phyloP scores from a whole-genome alignment of 2,888 invertebrate species.

The Drosophila austrosaltans region DNA sequence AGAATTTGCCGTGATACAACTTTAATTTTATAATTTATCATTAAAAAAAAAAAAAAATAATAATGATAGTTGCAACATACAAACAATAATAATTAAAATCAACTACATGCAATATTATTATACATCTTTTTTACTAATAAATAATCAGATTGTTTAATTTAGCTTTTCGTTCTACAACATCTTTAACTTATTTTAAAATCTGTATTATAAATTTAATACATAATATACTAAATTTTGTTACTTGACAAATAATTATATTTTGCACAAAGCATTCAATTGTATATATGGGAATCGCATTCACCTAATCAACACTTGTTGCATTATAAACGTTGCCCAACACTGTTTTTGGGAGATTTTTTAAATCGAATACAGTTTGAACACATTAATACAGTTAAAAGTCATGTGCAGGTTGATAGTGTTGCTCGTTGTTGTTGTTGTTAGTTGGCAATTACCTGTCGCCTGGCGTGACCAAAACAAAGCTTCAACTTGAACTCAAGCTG shows the following conservation, averaged over 20 bases:
- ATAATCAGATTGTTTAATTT: neutral
- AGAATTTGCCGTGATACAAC: neutral
- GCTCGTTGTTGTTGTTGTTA: slow-evolving; percentile 25
- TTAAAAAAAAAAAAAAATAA: neutral
- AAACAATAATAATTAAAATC: neutral
- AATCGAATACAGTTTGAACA: neutral
- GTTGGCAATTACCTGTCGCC: slow-evolving; percentile 58
- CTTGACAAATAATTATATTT: no score
- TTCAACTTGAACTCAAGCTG: slow-evolving; percentile 62
- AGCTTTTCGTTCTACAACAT: no score
- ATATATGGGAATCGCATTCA: no score
- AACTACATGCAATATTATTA: slow-evolving; percentile 9
- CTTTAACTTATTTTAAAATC: no score
- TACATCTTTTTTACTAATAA: neutral
- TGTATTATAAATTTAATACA: no score
- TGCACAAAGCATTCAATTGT: no score
- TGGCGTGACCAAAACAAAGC: slow-evolving; percentile 67
- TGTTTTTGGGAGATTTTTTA: neutral
- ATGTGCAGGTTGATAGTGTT: slow-evolving; percentile 21
- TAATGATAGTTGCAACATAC: no score
- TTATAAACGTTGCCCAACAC: neutral
- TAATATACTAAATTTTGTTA: no score
- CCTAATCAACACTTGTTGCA: no score
- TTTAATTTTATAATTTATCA: slow-evolving; percentile 5
- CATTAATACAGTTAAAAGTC: slow-evolving; percentile 32